A percentile compares a stretch with the other conserved stretches of the same genome.
Evolutionary conservation across 92 coral and sea anemone species (phyloP).

Genomic region (Phenganax subtilis): DNA sequence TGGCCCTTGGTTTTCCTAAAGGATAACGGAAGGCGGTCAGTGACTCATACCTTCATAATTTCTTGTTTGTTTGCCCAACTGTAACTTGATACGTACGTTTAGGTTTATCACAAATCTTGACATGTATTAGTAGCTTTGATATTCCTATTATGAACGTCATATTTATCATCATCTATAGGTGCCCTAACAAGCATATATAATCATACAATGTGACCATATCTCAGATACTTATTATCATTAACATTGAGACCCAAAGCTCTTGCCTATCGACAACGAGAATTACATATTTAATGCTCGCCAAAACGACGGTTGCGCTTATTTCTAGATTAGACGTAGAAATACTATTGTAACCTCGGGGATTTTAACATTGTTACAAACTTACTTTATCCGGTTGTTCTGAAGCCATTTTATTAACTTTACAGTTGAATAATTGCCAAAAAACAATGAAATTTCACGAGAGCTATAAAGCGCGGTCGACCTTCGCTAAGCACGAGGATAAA

Average conservation of each 20-base stretch:
- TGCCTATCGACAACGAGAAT: no score
- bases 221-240: no score
- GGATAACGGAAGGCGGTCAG: not conserved
- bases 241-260: no score
- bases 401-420: not conserved
- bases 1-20: not conserved
- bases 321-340: not conserved
- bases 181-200: no score
- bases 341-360: not conserved
- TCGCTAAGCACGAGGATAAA: slow-evolving; percentile 18
- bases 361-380: not conserved
- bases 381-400: not conserved
- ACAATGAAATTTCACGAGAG: slow-evolving; percentile 12
- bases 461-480: slow-evolving; percentile 25
- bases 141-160: no score
- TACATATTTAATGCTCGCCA: no score
- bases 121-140: slow-evolving; percentile 6
- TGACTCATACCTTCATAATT: not conserved
- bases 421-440: not conserved
- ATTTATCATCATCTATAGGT: no score
- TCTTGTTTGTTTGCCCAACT: no score
- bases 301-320: no score
- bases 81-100: no score
- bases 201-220: no score
- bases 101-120: no score